Evolutionary conservation across 2,888 invertebrate species (phyloP).

Genomic region (Chironomus tentans): DNA sequence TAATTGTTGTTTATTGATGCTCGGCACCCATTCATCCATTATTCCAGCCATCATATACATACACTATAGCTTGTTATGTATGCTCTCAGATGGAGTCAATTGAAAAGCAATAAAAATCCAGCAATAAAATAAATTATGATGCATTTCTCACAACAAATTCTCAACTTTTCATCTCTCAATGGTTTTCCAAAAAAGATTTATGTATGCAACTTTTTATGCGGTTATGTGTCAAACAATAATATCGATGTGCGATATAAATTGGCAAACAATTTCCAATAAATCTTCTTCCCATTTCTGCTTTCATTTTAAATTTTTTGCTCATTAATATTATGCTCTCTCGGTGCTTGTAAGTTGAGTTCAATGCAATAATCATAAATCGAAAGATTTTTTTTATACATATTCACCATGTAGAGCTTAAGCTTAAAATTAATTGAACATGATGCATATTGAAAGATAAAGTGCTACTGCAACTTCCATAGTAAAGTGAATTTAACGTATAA

Average conservation of each 20-base stretch:
- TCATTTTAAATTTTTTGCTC: not conserved
- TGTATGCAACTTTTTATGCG: not conserved
- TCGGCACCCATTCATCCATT: not conserved
- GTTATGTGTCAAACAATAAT: not conserved
- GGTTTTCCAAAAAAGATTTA: not conserved
- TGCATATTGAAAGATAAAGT: not conserved
- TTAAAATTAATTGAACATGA: not conserved
- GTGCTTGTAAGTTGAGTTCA: not conserved
- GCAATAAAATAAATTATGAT: slow-evolving; percentile 4
- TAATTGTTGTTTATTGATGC: too few relatives aligned
- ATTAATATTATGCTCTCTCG: not conserved
- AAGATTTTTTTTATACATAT: not conserved
- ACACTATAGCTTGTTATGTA: not conserved
- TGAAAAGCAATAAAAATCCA: not conserved
- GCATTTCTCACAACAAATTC: not conserved
- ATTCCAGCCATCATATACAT: too few relatives aligned
- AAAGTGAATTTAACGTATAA: too few relatives aligned
- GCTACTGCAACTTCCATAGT: not conserved
- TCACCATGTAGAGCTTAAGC: too few relatives aligned
- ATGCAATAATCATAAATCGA: slow-evolving; percentile 2
- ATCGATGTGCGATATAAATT: not conserved
- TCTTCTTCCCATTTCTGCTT: not conserved
- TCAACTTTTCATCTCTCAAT: not conserved
- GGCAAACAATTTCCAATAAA: not conserved
- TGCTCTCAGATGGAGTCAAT: not conserved